phyloP scores from a whole-genome alignment of 2,113 vertebrate species.

The Urocitellus parryii region DNA sequence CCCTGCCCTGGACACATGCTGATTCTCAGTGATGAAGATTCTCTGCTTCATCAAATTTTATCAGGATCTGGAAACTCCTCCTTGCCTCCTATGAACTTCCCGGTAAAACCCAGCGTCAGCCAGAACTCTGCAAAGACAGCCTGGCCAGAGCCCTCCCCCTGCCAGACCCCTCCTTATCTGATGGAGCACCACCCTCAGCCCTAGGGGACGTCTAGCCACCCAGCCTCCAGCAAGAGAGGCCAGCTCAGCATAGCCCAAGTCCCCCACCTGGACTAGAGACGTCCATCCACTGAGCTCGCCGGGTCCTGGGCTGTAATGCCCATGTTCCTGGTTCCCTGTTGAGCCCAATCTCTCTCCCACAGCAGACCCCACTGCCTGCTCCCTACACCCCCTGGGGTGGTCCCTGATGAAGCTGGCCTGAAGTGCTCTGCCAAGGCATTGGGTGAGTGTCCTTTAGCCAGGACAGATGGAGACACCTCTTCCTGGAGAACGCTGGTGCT shows the following conservation, averaged over 20 bases:
- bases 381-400: neutral
- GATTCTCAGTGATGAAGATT: neutral
- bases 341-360: neutral
- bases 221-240: neutral
- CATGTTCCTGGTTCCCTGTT: too few relatives aligned
- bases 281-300: neutral
- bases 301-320: neutral
- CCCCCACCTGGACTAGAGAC: neutral
- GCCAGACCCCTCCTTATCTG: neutral
- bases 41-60: neutral
- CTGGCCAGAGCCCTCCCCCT: neutral
- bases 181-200: too few relatives aligned
- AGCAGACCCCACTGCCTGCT: neutral
- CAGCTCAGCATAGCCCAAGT: neutral
- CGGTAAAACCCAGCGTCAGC: too few relatives aligned
- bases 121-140: neutral
- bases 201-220: neutral
- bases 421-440: too few relatives aligned
- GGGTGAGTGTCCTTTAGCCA: too few relatives aligned
- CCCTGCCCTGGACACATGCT: neutral
- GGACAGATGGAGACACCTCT: neutral
- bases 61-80: neutral
- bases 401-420: neutral
- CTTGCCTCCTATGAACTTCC: neutral
- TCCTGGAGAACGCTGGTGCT: neutral